Conservation (phyloP, 2,888 invertebrate genomes). For the Perithous albicinctus region DNA sequence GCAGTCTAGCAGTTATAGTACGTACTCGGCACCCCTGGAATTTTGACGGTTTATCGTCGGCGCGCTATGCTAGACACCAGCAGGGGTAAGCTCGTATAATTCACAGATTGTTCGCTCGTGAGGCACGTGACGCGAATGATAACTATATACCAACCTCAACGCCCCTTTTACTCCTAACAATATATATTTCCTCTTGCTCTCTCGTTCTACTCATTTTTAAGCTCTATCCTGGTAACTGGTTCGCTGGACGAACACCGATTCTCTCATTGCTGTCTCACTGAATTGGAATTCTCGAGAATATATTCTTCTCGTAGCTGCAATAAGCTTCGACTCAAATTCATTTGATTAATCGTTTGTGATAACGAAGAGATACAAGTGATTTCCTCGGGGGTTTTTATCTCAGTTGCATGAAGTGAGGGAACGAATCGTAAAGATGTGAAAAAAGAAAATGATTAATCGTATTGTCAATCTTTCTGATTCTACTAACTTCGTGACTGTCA, state of each 20-base stretch:
- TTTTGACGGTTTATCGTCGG: conserved; percentile 62
- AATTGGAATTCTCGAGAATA: neutral
- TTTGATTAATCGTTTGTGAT: conserved; percentile 42
- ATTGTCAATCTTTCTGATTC: conserved; percentile 39
- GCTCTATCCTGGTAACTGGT: neutral
- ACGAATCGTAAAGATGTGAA: neutral
- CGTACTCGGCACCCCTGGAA: conserved; percentile 51
- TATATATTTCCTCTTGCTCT: neutral
- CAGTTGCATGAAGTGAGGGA: conserved; percentile 11
- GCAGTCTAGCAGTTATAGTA: conserved; percentile 31
- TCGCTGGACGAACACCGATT: neutral
- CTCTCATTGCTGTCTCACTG: neutral
- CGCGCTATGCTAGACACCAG: conserved; percentile 36
- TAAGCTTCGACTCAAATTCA: neutral
- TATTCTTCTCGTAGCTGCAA: neutral
- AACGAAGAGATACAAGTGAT: conserved; percentile 13
- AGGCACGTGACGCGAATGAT: conserved; percentile 57
- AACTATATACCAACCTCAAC: conserved; percentile 36
- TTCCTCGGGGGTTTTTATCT: conserved; percentile 27
- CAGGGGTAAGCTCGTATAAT: conserved; percentile 59
- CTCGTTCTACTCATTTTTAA: conserved; percentile 22
- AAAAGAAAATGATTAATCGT: conserved; percentile 56
- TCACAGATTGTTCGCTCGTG: conserved; percentile 59
- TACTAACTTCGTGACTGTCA: conserved; percentile 53
- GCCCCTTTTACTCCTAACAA: conserved; percentile 12